These are phyloP conservation scores for Porites australiensis DNA, from an alignment of 64 coral and sea anemone genomes.

Conservation along the genomic window DNA sequence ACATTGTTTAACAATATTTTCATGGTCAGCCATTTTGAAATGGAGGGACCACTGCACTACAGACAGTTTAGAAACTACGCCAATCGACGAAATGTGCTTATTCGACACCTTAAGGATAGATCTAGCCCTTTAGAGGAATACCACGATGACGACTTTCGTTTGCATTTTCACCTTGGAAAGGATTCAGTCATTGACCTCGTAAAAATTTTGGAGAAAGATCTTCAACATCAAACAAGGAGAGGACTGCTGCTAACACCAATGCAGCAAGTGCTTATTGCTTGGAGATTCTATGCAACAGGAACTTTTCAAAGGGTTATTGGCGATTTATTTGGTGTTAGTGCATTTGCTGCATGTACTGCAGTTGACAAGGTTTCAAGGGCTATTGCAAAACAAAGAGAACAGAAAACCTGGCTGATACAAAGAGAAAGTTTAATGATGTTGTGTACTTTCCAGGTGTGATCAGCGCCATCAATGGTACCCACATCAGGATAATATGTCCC, in stretches of 20 bases:
- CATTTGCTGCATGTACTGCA: background rate
- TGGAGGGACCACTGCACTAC: too few species aligned
- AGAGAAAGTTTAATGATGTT: background rate
- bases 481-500: background rate
- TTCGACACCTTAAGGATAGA: background rate
- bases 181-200: background rate
- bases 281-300: too few species aligned
- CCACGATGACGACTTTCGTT: background rate
- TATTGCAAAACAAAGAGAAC: constrained; percentile 3
- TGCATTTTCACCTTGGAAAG: background rate
- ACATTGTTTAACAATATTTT: background rate
- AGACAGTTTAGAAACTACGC: too few species aligned
- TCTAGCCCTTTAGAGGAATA: background rate
- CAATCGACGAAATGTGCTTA: too few species aligned
- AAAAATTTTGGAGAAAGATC: too few species aligned
- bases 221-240: background rate
- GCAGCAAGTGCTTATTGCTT: background rate
- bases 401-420: background rate
- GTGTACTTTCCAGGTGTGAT: constrained; percentile 1
- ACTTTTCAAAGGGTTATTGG: background rate
- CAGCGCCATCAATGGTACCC: background rate
- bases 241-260: background rate
- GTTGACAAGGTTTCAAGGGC: background rate
- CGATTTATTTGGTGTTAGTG: constrained; percentile 16
- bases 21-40: too few species aligned